Conservation (phyloP, 1,140 invertebrate genomes). For the Drosophila leontia region DNA sequence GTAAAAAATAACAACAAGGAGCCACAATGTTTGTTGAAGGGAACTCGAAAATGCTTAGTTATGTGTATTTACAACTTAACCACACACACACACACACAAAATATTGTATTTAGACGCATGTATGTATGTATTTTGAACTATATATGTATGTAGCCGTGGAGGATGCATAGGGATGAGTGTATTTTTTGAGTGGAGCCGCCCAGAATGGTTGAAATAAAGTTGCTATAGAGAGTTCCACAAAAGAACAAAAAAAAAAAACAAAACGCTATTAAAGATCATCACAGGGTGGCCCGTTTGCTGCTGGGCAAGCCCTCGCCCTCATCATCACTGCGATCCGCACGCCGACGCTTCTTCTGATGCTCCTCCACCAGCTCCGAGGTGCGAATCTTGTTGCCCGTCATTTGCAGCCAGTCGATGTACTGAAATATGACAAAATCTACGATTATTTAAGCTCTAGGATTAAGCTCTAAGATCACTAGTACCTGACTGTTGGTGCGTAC, state of each 20-base stretch:
- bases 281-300: constrained; percentile 60
- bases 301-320: constrained; percentile 47
- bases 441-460: not conserved
- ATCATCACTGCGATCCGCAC: constrained; percentile 66
- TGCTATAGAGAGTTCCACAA: constrained; percentile 38
- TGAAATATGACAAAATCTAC: constrained; percentile 1
- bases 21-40: constrained; percentile 3
- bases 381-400: constrained; percentile 70
- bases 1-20: constrained; percentile 18
- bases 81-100: constrained; percentile 24
- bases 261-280: not conserved
- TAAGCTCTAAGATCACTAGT: not conserved
- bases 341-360: constrained; percentile 78
- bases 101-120: constrained; percentile 19
- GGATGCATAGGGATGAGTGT: constrained; percentile 13
- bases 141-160: constrained; percentile 16
- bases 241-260: not conserved
- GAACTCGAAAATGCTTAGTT: constrained; percentile 31
- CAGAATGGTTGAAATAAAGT: constrained; percentile 52
- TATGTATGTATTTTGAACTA: constrained; percentile 38
- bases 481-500: constrained; percentile 70
- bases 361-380: constrained; percentile 81
- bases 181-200: constrained; percentile 35
- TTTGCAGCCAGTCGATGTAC: constrained; percentile 80
- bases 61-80: constrained; percentile 45